phyloP scores from a whole-genome alignment of 2,797 vertebrate genomes.

The Muscicapa striata region DNA sequence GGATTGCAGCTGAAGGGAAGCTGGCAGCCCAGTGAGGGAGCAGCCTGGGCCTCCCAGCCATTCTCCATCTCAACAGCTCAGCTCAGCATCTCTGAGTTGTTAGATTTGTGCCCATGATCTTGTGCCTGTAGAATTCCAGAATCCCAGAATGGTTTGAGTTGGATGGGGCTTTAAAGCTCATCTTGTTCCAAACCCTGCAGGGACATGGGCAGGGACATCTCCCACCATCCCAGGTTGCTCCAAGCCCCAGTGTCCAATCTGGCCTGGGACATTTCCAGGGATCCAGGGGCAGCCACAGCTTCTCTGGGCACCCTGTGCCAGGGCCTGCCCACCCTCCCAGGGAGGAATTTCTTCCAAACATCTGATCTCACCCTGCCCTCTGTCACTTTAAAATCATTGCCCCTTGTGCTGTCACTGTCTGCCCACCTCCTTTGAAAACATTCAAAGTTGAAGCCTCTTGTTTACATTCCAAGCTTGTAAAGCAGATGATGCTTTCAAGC shows the following conservation, averaged over 20 bases:
- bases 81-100: background rate
- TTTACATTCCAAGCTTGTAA: background rate
- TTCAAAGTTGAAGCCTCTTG: background rate
- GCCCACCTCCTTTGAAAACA: background rate
- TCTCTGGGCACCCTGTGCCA: background rate
- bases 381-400: background rate
- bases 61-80: background rate
- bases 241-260: fast-evolving
- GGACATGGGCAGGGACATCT: background rate
- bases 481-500: background rate
- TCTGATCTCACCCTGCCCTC: background rate
- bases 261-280: background rate
- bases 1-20: background rate
- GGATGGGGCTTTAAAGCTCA: background rate
- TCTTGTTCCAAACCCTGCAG: background rate
- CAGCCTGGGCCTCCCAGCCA: background rate
- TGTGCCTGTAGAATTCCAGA: background rate
- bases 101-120: fast-evolving
- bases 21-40: background rate
- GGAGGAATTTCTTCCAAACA: background rate
- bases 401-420: background rate
- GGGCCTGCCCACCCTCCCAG: background rate
- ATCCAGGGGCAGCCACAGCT: background rate
- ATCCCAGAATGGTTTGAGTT: background rate
- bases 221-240: fast-evolving